phyloP scores from a whole-genome alignment of 2,113 vertebrate species.

The Syngnathus scovelli region DNA sequence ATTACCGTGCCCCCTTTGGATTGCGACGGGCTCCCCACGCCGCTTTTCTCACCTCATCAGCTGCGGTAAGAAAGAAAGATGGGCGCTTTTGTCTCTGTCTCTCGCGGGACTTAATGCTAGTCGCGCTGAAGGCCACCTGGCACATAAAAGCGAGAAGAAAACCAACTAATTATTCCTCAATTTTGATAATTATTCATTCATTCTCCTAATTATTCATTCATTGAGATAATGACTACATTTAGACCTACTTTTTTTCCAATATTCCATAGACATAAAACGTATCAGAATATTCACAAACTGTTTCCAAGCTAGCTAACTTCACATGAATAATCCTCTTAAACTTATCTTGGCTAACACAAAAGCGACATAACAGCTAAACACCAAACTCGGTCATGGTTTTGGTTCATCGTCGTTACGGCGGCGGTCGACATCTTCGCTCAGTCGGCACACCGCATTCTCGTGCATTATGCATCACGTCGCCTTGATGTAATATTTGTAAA shows the following conservation, averaged over 20 bases:
- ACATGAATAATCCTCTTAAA: too few species aligned
- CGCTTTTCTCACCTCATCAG: not conserved
- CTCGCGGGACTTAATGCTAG: not conserved
- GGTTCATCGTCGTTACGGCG: not conserved
- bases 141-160: not conserved
- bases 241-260: not conserved
- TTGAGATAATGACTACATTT: not conserved
- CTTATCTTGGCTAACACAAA: not conserved
- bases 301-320: not conserved
- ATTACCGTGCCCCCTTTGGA: not conserved
- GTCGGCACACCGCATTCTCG: not conserved
- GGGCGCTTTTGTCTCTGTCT: not conserved
- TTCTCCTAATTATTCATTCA: not conserved
- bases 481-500: constrained; percentile 29
- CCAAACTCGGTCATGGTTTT: not conserved
- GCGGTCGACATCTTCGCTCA: not conserved
- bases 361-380: not conserved
- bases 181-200: constrained; percentile 1
- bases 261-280: too few species aligned
- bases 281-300: not conserved
- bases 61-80: not conserved
- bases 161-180: not conserved
- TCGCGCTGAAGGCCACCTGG: not conserved
- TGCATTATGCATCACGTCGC: not conserved
- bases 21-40: not conserved